Evolutionary conservation across 2,797 vertebrate genomes (phyloP).

Genomic region (Holocentrus rufus): DNA sequence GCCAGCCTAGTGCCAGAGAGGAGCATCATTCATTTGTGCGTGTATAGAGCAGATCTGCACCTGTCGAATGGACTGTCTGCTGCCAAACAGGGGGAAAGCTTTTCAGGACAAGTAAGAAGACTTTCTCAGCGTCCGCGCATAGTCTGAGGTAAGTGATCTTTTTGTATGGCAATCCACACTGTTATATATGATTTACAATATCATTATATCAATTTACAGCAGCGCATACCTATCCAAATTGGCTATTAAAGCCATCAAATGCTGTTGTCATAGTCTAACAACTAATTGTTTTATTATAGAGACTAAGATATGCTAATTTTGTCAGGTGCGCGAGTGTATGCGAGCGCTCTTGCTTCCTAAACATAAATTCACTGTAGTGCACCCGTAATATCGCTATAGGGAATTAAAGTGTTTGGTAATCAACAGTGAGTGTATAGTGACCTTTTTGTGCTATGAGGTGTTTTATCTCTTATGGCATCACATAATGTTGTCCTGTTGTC

Average conservation of each 20-base stretch:
- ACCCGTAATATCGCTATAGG: slow-evolving; percentile 11
- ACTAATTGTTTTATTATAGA: slow-evolving; percentile 4
- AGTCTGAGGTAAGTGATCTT: slow-evolving; percentile 52
- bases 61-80: slow-evolving; percentile 57
- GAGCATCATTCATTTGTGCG: slow-evolving; percentile 56
- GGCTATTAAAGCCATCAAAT: not conserved
- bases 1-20: slow-evolving; percentile 49
- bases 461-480: not conserved
- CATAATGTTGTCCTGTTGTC: too few relatives aligned
- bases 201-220: too few relatives aligned
- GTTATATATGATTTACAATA: too few relatives aligned
- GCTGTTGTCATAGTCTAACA: slow-evolving; percentile 4
- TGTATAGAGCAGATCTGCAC: slow-evolving; percentile 48
- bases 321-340: too few relatives aligned
- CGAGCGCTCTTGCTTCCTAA: slow-evolving; percentile 9
- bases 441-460: not conserved
- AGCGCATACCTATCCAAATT: slow-evolving; percentile 2
- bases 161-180: not conserved
- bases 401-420: slow-evolving; percentile 25
- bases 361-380: slow-evolving; percentile 14
- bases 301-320: not conserved
- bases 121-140: slow-evolving; percentile 18
- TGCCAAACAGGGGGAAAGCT: slow-evolving; percentile 30
- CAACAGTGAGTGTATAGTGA: not conserved
- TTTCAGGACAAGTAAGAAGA: slow-evolving; percentile 48